Evolutionary conservation across 2,113 vertebrate genomes (phyloP), one percentile per base, ranked within the genome.

Genomic region (Zosterops japonicus): DNA sequence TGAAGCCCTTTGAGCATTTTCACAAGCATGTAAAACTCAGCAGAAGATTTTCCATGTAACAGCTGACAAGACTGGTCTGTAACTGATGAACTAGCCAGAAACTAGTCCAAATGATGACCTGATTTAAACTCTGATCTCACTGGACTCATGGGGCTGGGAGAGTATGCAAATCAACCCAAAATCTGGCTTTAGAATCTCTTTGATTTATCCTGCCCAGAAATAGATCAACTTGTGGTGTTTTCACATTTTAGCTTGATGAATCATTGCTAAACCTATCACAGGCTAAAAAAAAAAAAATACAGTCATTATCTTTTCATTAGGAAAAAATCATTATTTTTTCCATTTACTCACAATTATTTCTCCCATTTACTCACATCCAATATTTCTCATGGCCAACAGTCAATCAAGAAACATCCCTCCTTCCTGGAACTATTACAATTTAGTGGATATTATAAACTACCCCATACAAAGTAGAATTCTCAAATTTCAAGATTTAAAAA

Each of bases 61-160:
- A 91, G 23, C 33, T 79, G 59, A 72, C 29, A 80, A 76, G 19
- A 76, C 5, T 8, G 5, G 11, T 61, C 50, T 69, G 87, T 55
- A 91, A 57, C 46, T 86, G 28, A 69, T 72, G 46, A 83, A 33
- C 70, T 79, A 28, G 2, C 17, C 14, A 85, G 75, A 93, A 85
- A 67, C 29, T 88, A 80, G 94, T 74, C 59, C 87, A 94, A 94
- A 70, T 21, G 44, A 22, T 88, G 82, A 74, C 92, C 90, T n/a
- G 24, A 83, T 87, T 92, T 90, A 55, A 95, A 92, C 84, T 90
- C 82, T 95, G 87, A 94, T 95, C 90, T 94, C 94, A 94, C 27
- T 86, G 82, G 47, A 92, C 59, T 95, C 92, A 94, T 50, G 56
- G 78, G 89, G 86, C 56, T 50, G 7, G 11, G 3, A 87, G 7